phyloP scores from a whole-genome alignment of 2,797 vertebrate genomes.

The Lycodopsis pacificus region DNA sequence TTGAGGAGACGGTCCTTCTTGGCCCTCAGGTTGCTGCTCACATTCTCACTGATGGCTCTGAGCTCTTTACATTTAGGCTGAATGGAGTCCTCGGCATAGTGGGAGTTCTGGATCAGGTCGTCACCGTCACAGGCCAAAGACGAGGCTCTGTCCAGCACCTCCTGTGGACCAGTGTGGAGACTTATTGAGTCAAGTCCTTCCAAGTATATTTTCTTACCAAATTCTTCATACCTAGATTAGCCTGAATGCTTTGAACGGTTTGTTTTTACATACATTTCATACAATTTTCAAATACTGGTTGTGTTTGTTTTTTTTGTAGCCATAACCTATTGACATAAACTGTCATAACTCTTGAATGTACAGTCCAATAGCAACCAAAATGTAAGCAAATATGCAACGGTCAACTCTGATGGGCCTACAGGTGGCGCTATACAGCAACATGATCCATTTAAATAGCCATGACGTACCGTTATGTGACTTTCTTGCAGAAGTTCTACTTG shows the following conservation, averaged over 20 bases:
- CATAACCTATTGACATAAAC: not conserved
- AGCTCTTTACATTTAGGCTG: slow-evolving; percentile 94
- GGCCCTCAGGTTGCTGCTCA: slow-evolving; percentile 76
- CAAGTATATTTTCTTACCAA: not conserved
- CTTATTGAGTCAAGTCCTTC: not conserved
- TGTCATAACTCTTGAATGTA: not conserved
- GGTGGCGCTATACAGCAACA: not conserved
- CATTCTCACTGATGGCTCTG: slow-evolving; percentile 80
- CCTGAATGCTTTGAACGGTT: not conserved
- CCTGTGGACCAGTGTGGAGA: slow-evolving; percentile 76
- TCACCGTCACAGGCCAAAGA: slow-evolving; percentile 87
- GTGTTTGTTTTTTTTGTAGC: not conserved
- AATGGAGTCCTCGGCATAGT: slow-evolving; percentile 96
- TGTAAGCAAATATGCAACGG: not conserved
- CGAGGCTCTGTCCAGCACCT: slow-evolving; percentile 84
- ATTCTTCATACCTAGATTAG: not conserved
- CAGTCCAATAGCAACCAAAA: not conserved
- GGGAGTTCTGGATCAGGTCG: slow-evolving; percentile 88
- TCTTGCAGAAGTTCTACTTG: not conserved
- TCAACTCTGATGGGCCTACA: not conserved
- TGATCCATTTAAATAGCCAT: not conserved
- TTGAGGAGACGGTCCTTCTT: slow-evolving; percentile 88
- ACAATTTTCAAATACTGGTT: not conserved
- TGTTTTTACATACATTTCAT: not conserved
- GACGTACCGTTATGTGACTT: not conserved